Evolutionary conservation across 2,113 vertebrate species (phyloP).

Genomic region (Hippolais icterina): DNA sequence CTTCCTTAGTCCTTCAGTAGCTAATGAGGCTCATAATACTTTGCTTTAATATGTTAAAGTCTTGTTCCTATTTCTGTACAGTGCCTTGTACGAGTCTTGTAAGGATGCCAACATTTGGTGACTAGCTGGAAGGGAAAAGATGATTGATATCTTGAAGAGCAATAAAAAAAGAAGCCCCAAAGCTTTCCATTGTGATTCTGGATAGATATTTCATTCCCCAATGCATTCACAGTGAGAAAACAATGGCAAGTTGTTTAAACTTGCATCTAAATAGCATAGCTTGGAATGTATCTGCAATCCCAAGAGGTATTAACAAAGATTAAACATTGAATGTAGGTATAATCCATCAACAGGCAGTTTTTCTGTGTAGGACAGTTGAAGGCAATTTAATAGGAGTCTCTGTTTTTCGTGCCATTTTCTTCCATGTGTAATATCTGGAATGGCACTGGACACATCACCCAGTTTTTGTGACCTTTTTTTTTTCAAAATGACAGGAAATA

Average conservation of each 20-base stretch:
- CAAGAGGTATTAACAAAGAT: not conserved
- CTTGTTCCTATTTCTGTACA: not conserved
- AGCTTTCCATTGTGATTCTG: slow-evolving; percentile 1
- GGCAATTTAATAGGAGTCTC: slow-evolving; percentile 43
- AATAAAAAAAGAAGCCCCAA: not conserved
- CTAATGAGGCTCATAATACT: slow-evolving; percentile 15
- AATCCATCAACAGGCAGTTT: slow-evolving; percentile 22
- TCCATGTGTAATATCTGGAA: slow-evolving; percentile 45
- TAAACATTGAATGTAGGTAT: not conserved
- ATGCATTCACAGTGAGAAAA: not conserved
- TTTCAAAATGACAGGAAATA: slow-evolving; percentile 45
- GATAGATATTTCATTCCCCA: not conserved
- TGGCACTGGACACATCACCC: slow-evolving; percentile 49
- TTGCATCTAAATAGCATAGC: not conserved
- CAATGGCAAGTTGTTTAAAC: slow-evolving; percentile 17
- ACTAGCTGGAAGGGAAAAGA: slow-evolving; percentile 25
- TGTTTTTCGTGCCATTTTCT: slow-evolving; percentile 50
- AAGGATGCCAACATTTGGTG: slow-evolving; percentile 30
- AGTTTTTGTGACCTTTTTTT: slow-evolving; percentile 4
- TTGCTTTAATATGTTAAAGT: slow-evolving; percentile 28
- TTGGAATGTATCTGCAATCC: not conserved
- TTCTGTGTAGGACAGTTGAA: slow-evolving; percentile 67
- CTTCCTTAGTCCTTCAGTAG: slow-evolving; percentile 20
- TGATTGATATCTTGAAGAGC: not conserved
- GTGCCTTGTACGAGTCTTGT: slow-evolving; percentile 46